Conservation (phyloP, 2,888 invertebrate species). For the Cataglyphis altisquamis region DNA sequence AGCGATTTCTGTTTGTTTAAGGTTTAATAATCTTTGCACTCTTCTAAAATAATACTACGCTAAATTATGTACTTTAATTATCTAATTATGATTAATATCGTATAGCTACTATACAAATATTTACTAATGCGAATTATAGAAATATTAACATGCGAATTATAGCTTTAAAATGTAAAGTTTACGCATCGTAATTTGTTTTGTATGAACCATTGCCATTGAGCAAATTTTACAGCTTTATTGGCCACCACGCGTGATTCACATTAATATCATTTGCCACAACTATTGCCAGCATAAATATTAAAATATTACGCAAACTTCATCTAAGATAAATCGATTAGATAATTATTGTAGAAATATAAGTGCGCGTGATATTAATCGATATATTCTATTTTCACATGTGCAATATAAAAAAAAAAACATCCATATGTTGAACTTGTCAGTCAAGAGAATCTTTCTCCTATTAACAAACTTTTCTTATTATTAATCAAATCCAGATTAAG, state of each 20-base stretch:
- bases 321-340: background rate
- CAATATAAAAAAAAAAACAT: background rate
- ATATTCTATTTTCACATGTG: background rate
- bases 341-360: background rate
- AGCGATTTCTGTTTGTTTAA: background rate
- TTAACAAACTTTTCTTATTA: background rate
- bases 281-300: background rate
- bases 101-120: background rate
- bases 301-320: background rate
- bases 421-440: background rate
- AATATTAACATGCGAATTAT: background rate
- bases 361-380: background rate
- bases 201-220: background rate
- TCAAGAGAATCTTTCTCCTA: background rate
- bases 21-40: background rate
- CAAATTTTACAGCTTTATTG: background rate
- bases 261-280: background rate
- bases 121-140: background rate
- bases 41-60: background rate
- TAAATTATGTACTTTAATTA: background rate
- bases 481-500: background rate
- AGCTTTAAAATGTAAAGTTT: background rate
- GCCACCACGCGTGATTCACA: background rate
- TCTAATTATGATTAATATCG: background rate
- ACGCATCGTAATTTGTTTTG: background rate